Evolutionary conservation across 2,797 vertebrate species (phyloP).

Genomic region (Hypotaenidia philippensis): DNA sequence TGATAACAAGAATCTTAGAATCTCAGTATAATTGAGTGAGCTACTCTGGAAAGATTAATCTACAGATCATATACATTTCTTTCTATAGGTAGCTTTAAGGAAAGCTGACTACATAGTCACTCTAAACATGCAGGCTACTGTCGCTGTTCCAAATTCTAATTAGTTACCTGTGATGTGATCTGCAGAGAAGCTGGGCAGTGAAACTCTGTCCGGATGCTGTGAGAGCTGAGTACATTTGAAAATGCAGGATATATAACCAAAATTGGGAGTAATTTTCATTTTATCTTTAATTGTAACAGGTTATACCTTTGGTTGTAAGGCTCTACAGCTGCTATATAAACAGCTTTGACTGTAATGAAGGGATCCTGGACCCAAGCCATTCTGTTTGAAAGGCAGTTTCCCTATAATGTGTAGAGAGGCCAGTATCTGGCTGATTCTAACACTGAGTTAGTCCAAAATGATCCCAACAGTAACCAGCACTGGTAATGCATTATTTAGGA

Average conservation of each 20-base stretch:
- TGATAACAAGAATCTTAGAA: not conserved
- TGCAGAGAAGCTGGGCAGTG: not conserved
- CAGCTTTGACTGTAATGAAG: not conserved
- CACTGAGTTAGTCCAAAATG: not conserved
- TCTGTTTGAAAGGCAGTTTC: not conserved
- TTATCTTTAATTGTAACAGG: not conserved
- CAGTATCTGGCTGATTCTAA: not conserved
- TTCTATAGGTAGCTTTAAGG: not conserved
- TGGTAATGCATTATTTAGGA: slow-evolving; percentile 20
- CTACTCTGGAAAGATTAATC: not conserved
- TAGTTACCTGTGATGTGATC: not conserved
- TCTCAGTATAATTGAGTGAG: not conserved
- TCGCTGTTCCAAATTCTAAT: not conserved
- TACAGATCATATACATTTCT: not conserved
- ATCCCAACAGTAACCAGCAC: not conserved
- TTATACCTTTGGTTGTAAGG: not conserved
- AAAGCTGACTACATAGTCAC: not conserved
- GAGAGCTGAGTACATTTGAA: not conserved
- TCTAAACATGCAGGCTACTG: not conserved
- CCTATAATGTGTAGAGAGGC: not conserved
- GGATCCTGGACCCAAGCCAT: not conserved
- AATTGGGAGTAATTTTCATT: not conserved
- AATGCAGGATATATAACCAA: not conserved
- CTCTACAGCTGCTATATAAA: not conserved
- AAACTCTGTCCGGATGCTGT: not conserved